Percentiles rank a stretch among this genome's conserved stretches.
Evolutionary conservation across 2,888 invertebrate genomes (phyloP).

Genomic region (Dryobota labecula): DNA sequence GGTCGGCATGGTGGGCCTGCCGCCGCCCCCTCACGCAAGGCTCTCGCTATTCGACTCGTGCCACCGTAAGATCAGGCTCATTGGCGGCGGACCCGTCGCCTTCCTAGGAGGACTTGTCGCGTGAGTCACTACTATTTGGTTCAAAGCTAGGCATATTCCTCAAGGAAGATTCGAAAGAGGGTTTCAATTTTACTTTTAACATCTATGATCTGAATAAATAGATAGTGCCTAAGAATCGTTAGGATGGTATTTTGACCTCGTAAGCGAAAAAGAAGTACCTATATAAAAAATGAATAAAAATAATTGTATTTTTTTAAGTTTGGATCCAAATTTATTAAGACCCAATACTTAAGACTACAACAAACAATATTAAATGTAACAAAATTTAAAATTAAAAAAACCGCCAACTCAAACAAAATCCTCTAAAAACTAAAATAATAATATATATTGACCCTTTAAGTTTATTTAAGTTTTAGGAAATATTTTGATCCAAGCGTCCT

Average conservation of each 20-base stretch:
- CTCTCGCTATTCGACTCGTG: conserved; percentile 93
- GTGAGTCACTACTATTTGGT: conserved; percentile 86
- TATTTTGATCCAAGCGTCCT: too few relatives aligned
- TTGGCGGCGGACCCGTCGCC: conserved; percentile 92
- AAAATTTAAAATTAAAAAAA: too few relatives aligned
- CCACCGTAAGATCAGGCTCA: conserved; percentile 93
- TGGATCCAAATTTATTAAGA: too few relatives aligned
- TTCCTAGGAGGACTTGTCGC: conserved; percentile 93
- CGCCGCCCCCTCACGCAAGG: conserved; percentile 89
- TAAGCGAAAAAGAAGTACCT: neutral
- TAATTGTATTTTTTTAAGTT: too few relatives aligned
- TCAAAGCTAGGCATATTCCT: neutral
- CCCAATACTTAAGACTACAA: too few relatives aligned
- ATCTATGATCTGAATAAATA: conserved; percentile 1
- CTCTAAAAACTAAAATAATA: too few relatives aligned
- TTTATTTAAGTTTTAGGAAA: too few relatives aligned
- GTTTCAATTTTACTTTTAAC: neutral
- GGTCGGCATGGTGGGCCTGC: conserved; percentile 83
- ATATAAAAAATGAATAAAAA: too few relatives aligned
- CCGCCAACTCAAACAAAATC: too few relatives aligned
- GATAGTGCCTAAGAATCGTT: neutral
- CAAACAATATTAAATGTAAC: too few relatives aligned
- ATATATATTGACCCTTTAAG: too few relatives aligned
- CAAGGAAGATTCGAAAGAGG: neutral
- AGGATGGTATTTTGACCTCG: neutral